Evolutionary conservation across 2,888 invertebrate genomes (phyloP).

Genomic region (Byasa hedistus): DNA sequence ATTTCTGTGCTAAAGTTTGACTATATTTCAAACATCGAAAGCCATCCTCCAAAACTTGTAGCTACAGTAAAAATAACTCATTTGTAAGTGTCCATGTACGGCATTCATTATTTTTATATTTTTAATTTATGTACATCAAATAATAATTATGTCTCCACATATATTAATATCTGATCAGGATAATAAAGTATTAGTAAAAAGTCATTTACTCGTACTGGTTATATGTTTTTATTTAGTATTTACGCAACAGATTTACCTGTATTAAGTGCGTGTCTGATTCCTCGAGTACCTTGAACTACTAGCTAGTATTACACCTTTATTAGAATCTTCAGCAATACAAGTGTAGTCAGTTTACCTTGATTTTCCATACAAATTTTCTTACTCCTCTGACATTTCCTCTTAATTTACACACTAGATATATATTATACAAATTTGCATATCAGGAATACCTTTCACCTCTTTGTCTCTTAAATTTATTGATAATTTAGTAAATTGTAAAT

Average conservation of each 20-base stretch:
- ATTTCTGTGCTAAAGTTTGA: too few species aligned
- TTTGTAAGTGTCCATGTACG: too few species aligned
- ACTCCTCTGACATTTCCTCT: conserved; percentile 26
- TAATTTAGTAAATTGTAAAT: too few species aligned
- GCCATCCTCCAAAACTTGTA: too few species aligned
- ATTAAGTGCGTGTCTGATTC: conserved; percentile 21
- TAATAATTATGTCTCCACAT: not conserved
- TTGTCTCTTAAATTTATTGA: too few species aligned
- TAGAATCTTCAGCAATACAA: conserved; percentile 29
- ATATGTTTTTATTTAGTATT: conserved; percentile 1
- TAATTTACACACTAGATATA: conserved; percentile 1
- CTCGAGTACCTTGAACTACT: conserved; percentile 28
- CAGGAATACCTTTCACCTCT: not conserved
- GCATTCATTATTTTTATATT: too few species aligned
- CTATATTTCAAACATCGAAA: too few species aligned
- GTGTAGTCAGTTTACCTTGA: conserved; percentile 20
- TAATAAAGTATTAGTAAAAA: not conserved
- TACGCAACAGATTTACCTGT: conserved; percentile 5
- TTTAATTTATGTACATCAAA: not conserved
- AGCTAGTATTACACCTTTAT: conserved; percentile 30
- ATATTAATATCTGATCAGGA: not conserved
- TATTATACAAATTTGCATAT: not conserved
- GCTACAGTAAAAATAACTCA: too few species aligned
- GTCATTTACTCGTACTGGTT: not conserved
- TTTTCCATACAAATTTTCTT: conserved; percentile 30